phyloP scores from a whole-genome alignment of 2,888 invertebrate genomes.

The Tenthredo scrophulariae region DNA sequence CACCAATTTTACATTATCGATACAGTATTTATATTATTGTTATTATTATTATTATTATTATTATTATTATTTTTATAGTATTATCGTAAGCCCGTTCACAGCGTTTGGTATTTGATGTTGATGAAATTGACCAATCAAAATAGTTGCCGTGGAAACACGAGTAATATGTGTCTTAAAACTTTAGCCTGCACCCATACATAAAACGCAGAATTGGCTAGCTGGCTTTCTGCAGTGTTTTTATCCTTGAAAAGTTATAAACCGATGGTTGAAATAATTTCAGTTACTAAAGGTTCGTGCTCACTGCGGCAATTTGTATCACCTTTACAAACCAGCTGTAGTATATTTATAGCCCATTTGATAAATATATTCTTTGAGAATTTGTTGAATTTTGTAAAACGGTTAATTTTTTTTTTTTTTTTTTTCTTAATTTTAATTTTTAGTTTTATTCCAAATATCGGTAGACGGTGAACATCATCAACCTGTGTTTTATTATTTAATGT shows the following conservation, averaged over 20 bases:
- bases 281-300: constrained; percentile 9
- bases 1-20: constrained; percentile 3
- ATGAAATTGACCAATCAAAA: constrained; percentile 45
- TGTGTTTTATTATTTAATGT: not conserved
- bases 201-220: not conserved
- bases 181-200: not conserved
- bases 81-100: constrained; percentile 18
- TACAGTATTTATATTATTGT: not conserved
- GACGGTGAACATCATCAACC: not conserved
- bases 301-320: constrained; percentile 12
- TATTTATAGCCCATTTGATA: not conserved
- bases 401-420: not conserved
- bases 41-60: not conserved
- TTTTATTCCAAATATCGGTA: not conserved
- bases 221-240: constrained; percentile 27
- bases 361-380: not conserved
- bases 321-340: not conserved
- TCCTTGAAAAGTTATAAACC: constrained; percentile 49
- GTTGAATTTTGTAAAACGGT: not conserved
- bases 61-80: not conserved
- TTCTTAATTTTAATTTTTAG: too few relatives aligned
- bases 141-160: constrained; percentile 45
- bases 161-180: not conserved
- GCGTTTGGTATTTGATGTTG: constrained; percentile 8
- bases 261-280: constrained; percentile 25